Base-by-base conservation (phyloP, 1,140 invertebrate genomes). In the Choristoneura fumiferana region DNA sequence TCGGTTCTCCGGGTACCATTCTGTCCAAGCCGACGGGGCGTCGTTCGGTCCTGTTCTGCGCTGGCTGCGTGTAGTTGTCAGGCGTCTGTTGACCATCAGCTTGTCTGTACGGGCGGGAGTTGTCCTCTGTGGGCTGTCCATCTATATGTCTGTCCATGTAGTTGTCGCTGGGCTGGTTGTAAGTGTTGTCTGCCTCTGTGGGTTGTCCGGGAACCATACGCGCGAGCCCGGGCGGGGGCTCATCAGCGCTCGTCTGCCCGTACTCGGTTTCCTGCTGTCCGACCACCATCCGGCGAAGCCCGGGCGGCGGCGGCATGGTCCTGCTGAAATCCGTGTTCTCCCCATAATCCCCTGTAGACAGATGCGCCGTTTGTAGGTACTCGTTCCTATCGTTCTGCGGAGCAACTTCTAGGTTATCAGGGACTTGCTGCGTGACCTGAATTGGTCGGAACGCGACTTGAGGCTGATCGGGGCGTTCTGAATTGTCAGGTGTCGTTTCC, bases 361-460 rank as follows among this genome's bases (percentile, higher is more conserved):
- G 78, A 67, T 94, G 93, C 8, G 93, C 93, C 5, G 93, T 94
- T 82, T 94, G 93, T 57, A 94, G 78, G 79, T 94, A 94, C 73
- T 94, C 92, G 69, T 94, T 94, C 60, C 94, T 87, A 69, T 94
- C 93, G 79, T 92, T 93, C 58, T 91, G 91, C 0, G 93, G 91
- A 3, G 91, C 92, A 39, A 92, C 78, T 83, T 92, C 92, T 60
- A 91, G 86, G 69, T 92, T 92, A 52, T 92, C 92, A 54, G 89
- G 78, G 38, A 81, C 62, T 18, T 85, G 73, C 29, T 78, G 78
- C 0, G 76, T 55, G 4, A 79, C 59, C 22, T 76, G 66, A 38
- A 79, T 63, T 9, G 71, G 65, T 63, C 70, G 73, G 54, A 79
- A 87, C 12, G 67, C 67, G 6, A 81, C 63, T 65, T 78, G 76